Percentiles rank a stretch among this genome's conserved stretches.
phyloP scores from a whole-genome alignment of 2,888 invertebrate genomes.

The Congeria kusceri region DNA sequence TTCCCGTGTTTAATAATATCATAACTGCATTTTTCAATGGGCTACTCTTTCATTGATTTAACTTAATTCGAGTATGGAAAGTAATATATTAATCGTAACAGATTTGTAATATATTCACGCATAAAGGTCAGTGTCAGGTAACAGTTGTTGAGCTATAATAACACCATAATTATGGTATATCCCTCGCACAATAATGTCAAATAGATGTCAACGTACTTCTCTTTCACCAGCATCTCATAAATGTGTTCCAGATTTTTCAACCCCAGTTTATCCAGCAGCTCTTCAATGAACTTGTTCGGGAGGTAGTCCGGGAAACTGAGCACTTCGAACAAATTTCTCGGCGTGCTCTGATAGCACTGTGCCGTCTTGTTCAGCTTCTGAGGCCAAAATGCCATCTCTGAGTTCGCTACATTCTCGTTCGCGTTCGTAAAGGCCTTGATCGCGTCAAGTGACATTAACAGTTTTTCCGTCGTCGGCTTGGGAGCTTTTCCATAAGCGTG shows the following conservation, averaged over 20 bases:
- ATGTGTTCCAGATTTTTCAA: conserved; percentile 62
- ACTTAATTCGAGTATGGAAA: too few species aligned
- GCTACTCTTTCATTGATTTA: too few species aligned
- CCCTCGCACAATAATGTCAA: too few species aligned
- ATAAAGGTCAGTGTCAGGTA: too few species aligned
- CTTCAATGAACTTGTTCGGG: conserved; percentile 66
- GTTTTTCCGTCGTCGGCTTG: conserved; percentile 52
- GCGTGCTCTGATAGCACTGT: conserved; percentile 67
- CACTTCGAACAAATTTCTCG: conserved; percentile 64
- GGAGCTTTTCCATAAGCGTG: conserved; percentile 61
- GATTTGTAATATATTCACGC: too few species aligned
- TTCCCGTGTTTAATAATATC: too few species aligned
- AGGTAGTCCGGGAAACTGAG: conserved; percentile 61
- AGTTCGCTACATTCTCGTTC: conserved; percentile 66
- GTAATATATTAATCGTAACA: too few species aligned
- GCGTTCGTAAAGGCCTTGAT: conserved; percentile 65
- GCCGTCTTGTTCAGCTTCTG: conserved; percentile 67
- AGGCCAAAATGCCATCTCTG: conserved; percentile 76
- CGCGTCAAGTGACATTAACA: conserved; percentile 57
- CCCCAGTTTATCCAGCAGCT: conserved; percentile 66
- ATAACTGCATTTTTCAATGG: too few species aligned
- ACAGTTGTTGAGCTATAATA: too few species aligned
- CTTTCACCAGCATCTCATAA: conserved; percentile 60
- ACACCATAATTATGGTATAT: too few species aligned
- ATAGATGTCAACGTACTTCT: conserved; percentile 61